phyloP scores from a whole-genome alignment of 1,140 invertebrate genomes.

The Megathymus violae region DNA sequence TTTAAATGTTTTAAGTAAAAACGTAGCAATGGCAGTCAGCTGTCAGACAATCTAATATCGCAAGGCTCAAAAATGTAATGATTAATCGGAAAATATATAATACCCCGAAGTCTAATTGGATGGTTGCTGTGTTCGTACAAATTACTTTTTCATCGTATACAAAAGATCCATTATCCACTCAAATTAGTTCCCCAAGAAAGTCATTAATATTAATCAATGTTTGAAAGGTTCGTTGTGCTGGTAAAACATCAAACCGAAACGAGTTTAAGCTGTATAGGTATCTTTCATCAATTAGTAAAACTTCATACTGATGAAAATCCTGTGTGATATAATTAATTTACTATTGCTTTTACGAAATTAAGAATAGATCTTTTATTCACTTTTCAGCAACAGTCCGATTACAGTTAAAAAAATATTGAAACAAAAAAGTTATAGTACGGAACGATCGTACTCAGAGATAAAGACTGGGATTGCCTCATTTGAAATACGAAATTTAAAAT shows the following conservation, averaged over 20 bases:
- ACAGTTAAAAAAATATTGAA: too few species aligned
- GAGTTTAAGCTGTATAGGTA: neutral
- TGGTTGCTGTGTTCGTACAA: slow-evolving; percentile 47
- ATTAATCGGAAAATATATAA: slow-evolving; percentile 51
- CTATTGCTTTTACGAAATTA: too few species aligned
- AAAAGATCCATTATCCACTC: slow-evolving; percentile 71
- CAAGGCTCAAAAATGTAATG: slow-evolving; percentile 46
- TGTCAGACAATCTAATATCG: slow-evolving; percentile 16
- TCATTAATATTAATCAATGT: slow-evolving; percentile 64
- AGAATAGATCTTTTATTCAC: too few species aligned
- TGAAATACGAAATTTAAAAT: too few species aligned
- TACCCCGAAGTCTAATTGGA: slow-evolving; percentile 50
- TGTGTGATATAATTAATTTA: too few species aligned
- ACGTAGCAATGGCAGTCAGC: slow-evolving; percentile 5
- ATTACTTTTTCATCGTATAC: slow-evolving; percentile 70
- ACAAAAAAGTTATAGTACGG: too few species aligned
- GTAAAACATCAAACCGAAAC: slow-evolving; percentile 48
- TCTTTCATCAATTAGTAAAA: neutral
- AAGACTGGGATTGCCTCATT: too few species aligned
- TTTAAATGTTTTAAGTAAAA: neutral
- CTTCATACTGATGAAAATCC: too few species aligned
- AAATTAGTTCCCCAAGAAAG: slow-evolving; percentile 64
- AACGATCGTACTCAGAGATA: too few species aligned
- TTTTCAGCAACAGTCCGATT: too few species aligned
- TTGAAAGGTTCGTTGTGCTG: slow-evolving; percentile 46